A percentile compares a stretch with the other conserved stretches of the same genome.
Conservation (phyloP, 2,113 vertebrate genomes). For the Alligator sinensis region DNA sequence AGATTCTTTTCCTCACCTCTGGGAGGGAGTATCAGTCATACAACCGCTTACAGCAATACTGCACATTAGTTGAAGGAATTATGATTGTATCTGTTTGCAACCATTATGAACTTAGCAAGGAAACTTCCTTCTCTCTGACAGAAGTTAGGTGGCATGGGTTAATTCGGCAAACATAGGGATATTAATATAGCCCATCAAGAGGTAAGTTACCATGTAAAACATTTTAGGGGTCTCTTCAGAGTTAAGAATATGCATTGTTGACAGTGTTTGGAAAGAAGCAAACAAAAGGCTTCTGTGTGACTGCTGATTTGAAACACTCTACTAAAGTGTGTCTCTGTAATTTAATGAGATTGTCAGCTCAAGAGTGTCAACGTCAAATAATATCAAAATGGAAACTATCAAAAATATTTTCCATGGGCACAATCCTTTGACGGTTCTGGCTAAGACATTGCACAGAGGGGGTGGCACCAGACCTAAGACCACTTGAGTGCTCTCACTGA, state of each 20-base stretch:
- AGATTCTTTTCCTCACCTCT: slow-evolving; percentile 13
- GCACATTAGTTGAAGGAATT: too few relatives aligned
- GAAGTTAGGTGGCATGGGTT: neutral
- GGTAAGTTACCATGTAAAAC: neutral
- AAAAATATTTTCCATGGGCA: neutral
- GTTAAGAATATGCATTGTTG: neutral
- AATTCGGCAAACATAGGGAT: neutral
- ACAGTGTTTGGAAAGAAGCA: neutral
- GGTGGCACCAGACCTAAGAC: neutral
- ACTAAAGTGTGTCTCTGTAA: neutral
- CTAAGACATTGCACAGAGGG: neutral
- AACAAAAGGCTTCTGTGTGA: neutral
- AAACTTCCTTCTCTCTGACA: neutral
- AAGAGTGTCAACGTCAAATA: neutral
- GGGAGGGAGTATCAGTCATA: neutral
- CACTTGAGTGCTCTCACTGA: neutral
- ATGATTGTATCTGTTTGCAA: too few relatives aligned
- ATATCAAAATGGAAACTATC: neutral
- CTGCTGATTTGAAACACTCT: neutral
- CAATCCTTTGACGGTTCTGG: neutral
- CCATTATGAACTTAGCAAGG: neutral
- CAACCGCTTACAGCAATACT: neutral
- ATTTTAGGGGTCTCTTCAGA: neutral
- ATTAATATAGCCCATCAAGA: neutral
- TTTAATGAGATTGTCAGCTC: neutral